phyloP scores from a whole-genome alignment of 1,140 invertebrate genomes.

The Drosophila orosa region DNA sequence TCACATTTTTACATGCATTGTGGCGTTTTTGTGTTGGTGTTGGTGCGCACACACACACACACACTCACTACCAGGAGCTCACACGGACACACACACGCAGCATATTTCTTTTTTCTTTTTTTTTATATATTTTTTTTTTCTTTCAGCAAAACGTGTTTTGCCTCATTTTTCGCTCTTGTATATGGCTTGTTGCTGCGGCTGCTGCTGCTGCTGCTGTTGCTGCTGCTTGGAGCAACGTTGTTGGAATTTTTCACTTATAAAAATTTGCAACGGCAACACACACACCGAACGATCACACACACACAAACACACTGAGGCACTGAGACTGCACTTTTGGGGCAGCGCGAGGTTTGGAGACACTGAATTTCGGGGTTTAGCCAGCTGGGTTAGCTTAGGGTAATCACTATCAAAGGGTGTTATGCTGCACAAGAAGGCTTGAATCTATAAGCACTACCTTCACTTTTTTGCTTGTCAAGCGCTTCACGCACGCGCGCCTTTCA shows the following conservation, averaged over 20 bases:
- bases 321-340: conserved; percentile 24
- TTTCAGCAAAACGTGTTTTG: conserved; percentile 79
- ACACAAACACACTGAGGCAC: conserved; percentile 11
- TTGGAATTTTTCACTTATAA: conserved; percentile 82
- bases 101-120: conserved; percentile 53
- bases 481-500: conserved; percentile 31
- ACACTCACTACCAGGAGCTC: conserved; percentile 40
- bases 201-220: conserved; percentile 13
- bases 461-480: conserved; percentile 58
- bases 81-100: conserved; percentile 59
- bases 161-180: conserved; percentile 78
- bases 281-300: conserved; percentile 20
- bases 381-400: conserved; percentile 19
- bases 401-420: not conserved
- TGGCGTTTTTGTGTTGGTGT: conserved; percentile 48
- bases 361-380: conserved; percentile 30
- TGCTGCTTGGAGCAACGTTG: conserved; percentile 62
- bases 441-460: conserved; percentile 57
- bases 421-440: not conserved
- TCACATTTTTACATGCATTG: conserved; percentile 67
- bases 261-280: conserved; percentile 66
- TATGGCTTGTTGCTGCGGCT: conserved; percentile 58
- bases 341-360: conserved; percentile 30
- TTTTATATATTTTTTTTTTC: conserved; percentile 48
- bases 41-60: conserved; percentile 46